phyloP scores from a whole-genome alignment of 92 coral and sea anemone genomes.

The Ricordea florida region DNA sequence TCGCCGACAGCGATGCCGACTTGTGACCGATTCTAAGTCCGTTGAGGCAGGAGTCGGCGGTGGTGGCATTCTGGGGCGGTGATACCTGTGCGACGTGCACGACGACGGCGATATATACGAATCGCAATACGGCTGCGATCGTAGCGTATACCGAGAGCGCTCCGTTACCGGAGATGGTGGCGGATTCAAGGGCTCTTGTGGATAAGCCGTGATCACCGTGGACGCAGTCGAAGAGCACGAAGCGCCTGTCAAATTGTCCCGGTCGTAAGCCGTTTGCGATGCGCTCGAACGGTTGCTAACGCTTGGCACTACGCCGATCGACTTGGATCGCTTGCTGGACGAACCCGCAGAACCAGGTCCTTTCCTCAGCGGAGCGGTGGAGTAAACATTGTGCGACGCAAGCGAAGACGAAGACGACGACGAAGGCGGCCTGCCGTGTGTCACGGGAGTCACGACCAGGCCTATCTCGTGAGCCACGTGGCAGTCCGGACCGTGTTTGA shows the following conservation, averaged over 20 bases:
- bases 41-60: conserved; percentile 95
- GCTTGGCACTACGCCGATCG: conserved; percentile 52
- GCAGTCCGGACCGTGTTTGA: conserved; percentile 78
- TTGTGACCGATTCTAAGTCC: conserved; percentile 78
- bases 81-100: conserved; percentile 82
- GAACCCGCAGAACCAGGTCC: conserved; percentile 60
- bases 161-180: conserved; percentile 99
- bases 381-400: conserved; percentile 58
- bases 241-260: conserved; percentile 92
- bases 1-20: conserved; percentile 73
- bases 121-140: conserved; percentile 85
- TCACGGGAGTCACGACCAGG: conserved; percentile 71
- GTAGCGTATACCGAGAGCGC: conserved; percentile 82
- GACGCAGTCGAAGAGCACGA: conserved; percentile 90
- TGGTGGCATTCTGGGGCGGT: conserved; percentile 91
- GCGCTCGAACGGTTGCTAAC: conserved; percentile 79
- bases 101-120: conserved; percentile 92
- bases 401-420: conserved; percentile 55
- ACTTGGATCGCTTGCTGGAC: conserved; percentile 55
- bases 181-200: conserved; percentile 85
- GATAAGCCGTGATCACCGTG: conserved; percentile 84
- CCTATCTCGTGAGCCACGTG: conserved; percentile 66
- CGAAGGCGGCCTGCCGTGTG: conserved; percentile 57
- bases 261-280: conserved; percentile 80
- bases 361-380: conserved; percentile 50